Evolutionary conservation across 2,888 invertebrate genomes (phyloP), one percentile per base, ranked within the genome.

Genomic region (Drosophila barbarae): DNA sequence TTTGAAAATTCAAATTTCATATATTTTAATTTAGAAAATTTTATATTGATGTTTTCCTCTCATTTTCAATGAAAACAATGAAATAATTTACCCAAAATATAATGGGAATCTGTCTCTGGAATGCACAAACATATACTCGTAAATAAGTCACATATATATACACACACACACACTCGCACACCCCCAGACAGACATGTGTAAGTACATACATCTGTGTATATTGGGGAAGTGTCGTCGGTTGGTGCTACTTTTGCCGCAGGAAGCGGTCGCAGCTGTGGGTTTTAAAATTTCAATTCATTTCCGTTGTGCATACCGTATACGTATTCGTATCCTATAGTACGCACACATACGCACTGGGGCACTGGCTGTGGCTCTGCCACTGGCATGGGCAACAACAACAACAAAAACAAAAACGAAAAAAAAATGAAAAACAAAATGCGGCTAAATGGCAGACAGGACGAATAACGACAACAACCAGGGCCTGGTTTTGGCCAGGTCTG

Each of bases 271-370:
- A 86, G 85, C 85, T 85, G 85, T 76, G 78, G 82, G 74, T 82
- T 86, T 85, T 84, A 79, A 86, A 86, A 80, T 84, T 86, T 85
- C 86, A 85, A 86, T 84, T 85, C 80, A 81, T 83, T 86, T 85
- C 82, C 85, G 73, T 74, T 79, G 73, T 74, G 70, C 73, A 77
- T 67, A 74, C 83, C 66, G 61, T 54, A 59, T 54, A 61, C 57
- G 65, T 30, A 21, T 39, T 30, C 41, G 47, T 70, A 70, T 71
- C 49, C 46, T 69, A 71, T 71, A 30, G 64, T 42, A 36, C 51
- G 32, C 47, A 51, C 23, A 57, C 28, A 67, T 60, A 28, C 35
- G 49, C 34, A 55, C 10, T 8, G 18, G 26, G 26, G 23, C 1
- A 21, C 21, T 15, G 51, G 47, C 44, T 46, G 44, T 38, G 32